Percentiles rank a stretch among this genome's conserved stretches.
Conservation (phyloP, 1,140 invertebrate genomes). For the Saccostrea cuccullata region DNA sequence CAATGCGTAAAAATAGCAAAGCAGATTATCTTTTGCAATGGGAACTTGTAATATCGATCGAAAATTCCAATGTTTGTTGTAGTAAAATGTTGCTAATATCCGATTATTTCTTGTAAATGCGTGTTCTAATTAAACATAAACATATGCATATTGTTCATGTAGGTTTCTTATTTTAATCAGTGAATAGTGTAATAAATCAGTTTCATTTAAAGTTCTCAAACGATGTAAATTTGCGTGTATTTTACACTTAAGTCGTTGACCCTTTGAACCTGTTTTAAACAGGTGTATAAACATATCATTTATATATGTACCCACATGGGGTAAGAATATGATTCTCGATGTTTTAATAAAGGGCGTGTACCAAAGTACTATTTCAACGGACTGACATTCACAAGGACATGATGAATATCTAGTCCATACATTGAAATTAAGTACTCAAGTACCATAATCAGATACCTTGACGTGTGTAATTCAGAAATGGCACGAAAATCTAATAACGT, state of each 20-base stretch:
- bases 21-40: slow-evolving; percentile 5
- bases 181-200: neutral
- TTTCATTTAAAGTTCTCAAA: neutral
- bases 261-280: neutral
- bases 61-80: neutral
- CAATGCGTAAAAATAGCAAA: slow-evolving; percentile 22
- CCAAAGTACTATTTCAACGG: neutral
- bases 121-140: neutral
- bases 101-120: neutral
- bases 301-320: neutral
- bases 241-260: neutral
- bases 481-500: neutral
- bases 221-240: neutral
- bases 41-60: neutral
- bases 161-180: neutral
- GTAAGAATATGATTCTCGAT: neutral
- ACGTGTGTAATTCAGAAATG: neutral
- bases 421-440: neutral
- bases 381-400: neutral
- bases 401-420: neutral
- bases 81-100: neutral
- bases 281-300: slow-evolving; percentile 13
- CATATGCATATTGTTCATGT: neutral
- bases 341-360: slow-evolving; percentile 1
- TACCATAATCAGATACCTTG: neutral